Conservation (phyloP, 2,113 vertebrate genomes). For the Anser cygnoides region DNA sequence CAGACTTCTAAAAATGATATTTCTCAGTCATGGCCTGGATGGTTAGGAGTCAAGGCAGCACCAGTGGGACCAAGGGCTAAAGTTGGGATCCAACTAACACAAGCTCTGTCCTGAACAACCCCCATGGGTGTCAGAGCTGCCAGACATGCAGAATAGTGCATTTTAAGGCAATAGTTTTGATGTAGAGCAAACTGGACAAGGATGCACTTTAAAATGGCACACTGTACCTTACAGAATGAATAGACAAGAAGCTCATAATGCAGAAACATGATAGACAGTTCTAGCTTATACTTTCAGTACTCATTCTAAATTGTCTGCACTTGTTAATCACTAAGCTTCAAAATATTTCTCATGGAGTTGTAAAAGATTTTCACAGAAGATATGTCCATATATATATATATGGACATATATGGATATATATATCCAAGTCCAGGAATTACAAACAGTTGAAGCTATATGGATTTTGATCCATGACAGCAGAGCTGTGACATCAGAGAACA, state of each 20-base stretch:
- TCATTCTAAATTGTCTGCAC: background rate
- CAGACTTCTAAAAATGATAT: background rate
- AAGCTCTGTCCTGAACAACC: background rate
- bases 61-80: accelerated
- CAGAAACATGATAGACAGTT: accelerated
- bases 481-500: background rate
- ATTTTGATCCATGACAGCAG: background rate
- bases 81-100: background rate
- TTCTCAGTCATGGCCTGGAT: too few species aligned
- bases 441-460: background rate
- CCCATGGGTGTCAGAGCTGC: background rate
- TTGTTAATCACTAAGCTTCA: background rate
- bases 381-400: background rate
- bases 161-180: background rate
- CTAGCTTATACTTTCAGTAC: background rate
- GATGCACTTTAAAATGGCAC: accelerated
- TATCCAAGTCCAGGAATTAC: background rate
- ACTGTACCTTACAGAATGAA: accelerated
- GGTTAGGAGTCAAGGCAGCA: background rate
- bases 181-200: background rate
- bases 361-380: background rate
- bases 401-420: too few species aligned
- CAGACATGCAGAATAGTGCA: accelerated
- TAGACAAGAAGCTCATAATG: background rate
- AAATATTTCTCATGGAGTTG: background rate